Percentiles rank a stretch among this genome's conserved stretches.
Conservation (phyloP, 2,113 vertebrate genomes). For the Tragulus kanchil region DNA sequence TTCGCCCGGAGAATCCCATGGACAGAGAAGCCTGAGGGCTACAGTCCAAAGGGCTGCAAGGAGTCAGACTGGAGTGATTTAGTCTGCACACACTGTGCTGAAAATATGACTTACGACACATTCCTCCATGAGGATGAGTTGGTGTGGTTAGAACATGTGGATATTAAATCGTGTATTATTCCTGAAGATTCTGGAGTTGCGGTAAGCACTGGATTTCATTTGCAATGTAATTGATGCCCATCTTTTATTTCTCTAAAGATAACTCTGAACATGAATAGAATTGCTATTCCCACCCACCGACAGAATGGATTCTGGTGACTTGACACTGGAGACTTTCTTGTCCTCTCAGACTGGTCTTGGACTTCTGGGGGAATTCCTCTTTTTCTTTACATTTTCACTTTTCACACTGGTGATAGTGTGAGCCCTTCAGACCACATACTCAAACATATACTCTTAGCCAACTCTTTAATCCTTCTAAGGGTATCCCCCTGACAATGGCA, state of each 20-base stretch:
- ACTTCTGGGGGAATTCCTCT: background rate
- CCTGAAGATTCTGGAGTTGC: background rate
- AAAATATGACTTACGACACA: background rate
- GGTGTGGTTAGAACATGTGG: background rate
- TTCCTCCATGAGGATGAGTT: background rate
- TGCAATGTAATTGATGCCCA: background rate
- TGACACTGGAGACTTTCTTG: background rate
- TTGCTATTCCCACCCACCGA: background rate
- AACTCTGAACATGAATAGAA: background rate
- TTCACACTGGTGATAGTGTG: background rate
- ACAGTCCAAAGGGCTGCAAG: background rate
- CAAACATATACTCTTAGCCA: background rate
- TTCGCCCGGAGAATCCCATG: background rate
- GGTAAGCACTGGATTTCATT: background rate
- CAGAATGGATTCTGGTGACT: background rate
- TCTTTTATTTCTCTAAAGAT: background rate
- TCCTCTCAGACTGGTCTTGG: background rate
- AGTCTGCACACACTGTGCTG: background rate
- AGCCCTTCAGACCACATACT: background rate
- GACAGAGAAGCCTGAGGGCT: background rate
- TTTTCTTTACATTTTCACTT: background rate
- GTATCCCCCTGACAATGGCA: background rate
- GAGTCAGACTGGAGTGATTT: background rate
- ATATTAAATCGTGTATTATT: background rate
- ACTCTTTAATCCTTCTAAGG: background rate